A percentile compares a stretch with the other conserved stretches of the same genome.
Conservation (phyloP, 2,797 vertebrate species). For the Urocyon cinereoargenteus region DNA sequence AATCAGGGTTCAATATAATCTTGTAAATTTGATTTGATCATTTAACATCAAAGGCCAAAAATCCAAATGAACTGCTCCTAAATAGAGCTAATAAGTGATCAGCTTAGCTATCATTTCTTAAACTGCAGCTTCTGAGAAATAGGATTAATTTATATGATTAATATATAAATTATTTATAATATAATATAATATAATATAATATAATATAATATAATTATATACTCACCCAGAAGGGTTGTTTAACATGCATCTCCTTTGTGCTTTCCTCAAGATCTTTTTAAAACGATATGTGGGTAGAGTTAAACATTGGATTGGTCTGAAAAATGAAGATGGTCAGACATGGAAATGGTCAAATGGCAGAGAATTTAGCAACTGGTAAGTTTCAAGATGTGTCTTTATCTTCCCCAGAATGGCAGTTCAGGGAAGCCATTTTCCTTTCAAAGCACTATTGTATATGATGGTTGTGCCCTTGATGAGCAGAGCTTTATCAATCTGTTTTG, state of each 20-base stretch:
- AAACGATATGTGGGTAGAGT: not conserved
- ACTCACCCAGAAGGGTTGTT: not conserved
- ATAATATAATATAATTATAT: not conserved
- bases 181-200: too few relatives aligned
- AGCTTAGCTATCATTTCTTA: not conserved
- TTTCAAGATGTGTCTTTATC: not conserved
- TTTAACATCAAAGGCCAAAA: not conserved
- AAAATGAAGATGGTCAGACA: slow-evolving; percentile 22
- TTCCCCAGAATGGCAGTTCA: not conserved
- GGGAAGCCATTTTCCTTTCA: not conserved
- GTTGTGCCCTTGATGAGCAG: not conserved
- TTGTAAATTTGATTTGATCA: not conserved
- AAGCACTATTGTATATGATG: not conserved
- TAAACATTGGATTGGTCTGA: slow-evolving; percentile 76
- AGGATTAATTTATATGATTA: not conserved
- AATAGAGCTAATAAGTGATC: not conserved
- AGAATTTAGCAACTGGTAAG: slow-evolving; percentile 68
- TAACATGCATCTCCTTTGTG: not conserved
- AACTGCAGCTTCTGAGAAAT: not conserved
- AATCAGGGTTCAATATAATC: not conserved
- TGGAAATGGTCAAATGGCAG: slow-evolving; percentile 66
- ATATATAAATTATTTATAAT: too few relatives aligned
- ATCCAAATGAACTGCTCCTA: not conserved
- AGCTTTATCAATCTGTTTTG: not conserved
- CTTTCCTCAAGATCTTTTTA: slow-evolving; percentile 77